Base-by-base conservation (phyloP, 1,140 invertebrate species). In the Drosophila lacteicornis region DNA sequence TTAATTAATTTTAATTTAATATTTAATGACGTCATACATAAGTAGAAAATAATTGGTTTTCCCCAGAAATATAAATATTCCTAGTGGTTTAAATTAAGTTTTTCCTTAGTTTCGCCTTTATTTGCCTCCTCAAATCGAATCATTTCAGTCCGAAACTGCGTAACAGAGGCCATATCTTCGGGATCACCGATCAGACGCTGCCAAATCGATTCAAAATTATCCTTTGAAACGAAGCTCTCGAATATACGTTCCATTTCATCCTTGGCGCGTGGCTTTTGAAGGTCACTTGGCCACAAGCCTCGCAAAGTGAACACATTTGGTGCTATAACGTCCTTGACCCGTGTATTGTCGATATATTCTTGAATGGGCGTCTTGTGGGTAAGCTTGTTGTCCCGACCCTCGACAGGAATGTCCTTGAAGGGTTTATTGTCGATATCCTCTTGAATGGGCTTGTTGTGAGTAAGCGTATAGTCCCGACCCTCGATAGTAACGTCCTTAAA, bases 171-270 rank as follows among this genome's bases (percentile, higher is more conserved):
- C 42, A 74, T 19, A 0, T 45, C 53, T 13, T 70, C 38, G 12
- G 80, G 65, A 6, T 80, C 13, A 42, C 6, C 45, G n/a, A 22
- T 17, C 1, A 88, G 49, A 11, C 49, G 30, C 43, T 76, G 17
- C 91, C 91, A 91, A 61, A 84, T 63, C 5, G 40, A 30, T 2
- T 80, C 61, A 17, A 91, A 87, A 12, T 57, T 61, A 0, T 67
- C 42, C 0, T 19, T 51, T 15, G 51, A 40, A 0, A 90, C n/a
- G 17, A 90, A 58, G 36, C 61, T 45, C 12, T 75, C 19, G 40
- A 92, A 92, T 17, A 92, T 78, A 0, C 57, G 46, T 50, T 49
- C 51, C 15, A 92, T n/a, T 42, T 91, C 80, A 3, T 76, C 71
- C 12, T 71, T 83, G 7, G 62, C 12, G 3, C 91, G 91, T 5